These are phyloP conservation scores for Drosophila murphyi DNA, from an alignment of 1,140 invertebrate species.

Conservation along the genomic window DNA sequence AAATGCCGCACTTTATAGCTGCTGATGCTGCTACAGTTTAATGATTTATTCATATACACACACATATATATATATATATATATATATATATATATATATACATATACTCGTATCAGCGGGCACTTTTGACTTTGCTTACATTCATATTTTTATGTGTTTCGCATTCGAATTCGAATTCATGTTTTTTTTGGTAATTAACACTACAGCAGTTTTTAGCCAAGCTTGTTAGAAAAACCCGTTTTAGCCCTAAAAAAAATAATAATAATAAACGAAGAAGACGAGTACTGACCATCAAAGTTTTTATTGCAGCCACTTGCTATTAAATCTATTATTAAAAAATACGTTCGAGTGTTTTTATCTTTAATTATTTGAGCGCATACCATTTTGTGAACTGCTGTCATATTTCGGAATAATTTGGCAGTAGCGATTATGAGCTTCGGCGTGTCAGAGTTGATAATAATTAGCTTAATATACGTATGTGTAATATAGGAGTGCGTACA, in stretches of 20 bases:
- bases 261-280: not conserved
- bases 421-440: not conserved
- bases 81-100: not conserved
- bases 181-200: constrained; percentile 29
- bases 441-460: not conserved
- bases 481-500: not conserved
- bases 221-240: constrained; percentile 12
- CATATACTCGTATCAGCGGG: not conserved
- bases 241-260: not conserved
- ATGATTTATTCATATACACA: constrained; percentile 20
- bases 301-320: no score
- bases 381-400: not conserved
- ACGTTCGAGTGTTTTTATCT: not conserved
- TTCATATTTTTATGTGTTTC: constrained; percentile 5
- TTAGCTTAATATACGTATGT: not conserved
- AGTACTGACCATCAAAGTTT: no score
- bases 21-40: not conserved
- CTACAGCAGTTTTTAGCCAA: not conserved
- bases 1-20: constrained; percentile 10
- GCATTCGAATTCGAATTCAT: not conserved
- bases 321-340: not conserved
- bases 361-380: not conserved
- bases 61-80: not conserved
- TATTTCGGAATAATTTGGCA: not conserved
- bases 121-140: constrained; percentile 22